Evolutionary conservation across 2,113 vertebrate genomes (phyloP), one percentile per base, ranked within the genome.

Genomic region (Polypterus senegalus): DNA sequence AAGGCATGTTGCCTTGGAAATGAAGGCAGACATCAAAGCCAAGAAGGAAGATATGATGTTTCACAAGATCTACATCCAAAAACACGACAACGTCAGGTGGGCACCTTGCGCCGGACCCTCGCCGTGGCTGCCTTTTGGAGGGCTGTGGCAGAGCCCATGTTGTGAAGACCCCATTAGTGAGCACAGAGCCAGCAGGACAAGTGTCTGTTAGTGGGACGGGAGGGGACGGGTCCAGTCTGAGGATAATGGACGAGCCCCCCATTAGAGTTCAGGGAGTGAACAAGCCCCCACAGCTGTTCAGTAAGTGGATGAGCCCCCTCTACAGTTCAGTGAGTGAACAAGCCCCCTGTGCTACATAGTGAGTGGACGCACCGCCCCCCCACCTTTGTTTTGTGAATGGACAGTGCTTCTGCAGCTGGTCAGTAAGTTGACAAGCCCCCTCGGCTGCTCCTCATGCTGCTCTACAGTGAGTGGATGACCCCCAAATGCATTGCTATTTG

Each of bases 21-120:
- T 97, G 94, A 97, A 97, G 84, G 92, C 93, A 80, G 93, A 97
- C 83, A 97, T 97, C 84, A 97, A 89, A 75, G 91, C 92, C 69
- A 97, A 97, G 83, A 93, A 94, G 76, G 92, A 96, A 83, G 89
- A 97, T 80, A 96, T 96, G 93, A 97, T 97, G 93, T 97, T 97
- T 80, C 94, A 97, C 70, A 97, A 97, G 81, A 97, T 97, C 82
- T 97, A 97, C 77, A 97, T 96, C 81, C 92, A 97, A 84, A 97
- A 96, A 76, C 94, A 97, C 1, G 94, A 97, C 80, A 97, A 97
- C 0, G 94, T 97, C 85, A 97, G 94, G 94, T 95, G 78, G 75
- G 72, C 49, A 2, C 0, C 47, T 4, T 1, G 27, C 2, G 27
- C 27, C 27, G 27, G 27, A 27, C 27, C 27, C 10, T 27, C 10